Evolutionary conservation across 1,140 invertebrate genomes (phyloP), one percentile per base, ranked within the genome.

Genomic region (Bilobella aurantiaca): DNA sequence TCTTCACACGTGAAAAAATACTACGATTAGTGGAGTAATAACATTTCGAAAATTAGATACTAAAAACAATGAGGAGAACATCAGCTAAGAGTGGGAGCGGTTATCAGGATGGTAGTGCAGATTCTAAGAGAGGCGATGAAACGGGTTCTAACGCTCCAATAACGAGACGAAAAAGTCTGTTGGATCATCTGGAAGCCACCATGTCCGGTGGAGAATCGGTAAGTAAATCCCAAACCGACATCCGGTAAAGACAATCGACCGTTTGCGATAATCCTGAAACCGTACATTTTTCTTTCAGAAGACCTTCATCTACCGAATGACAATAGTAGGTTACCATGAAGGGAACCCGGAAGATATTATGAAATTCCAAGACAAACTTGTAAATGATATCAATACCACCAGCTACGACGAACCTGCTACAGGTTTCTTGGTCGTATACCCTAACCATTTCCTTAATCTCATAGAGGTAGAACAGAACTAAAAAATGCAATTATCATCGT

Each of bases 391-490:
- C 56, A 72, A 72, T 37, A 12, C 46, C 14, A 14, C 2, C 5
- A 60, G 58, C 23, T 64, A 67, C 56, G 63, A 63, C 37, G 70
- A 72, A 53, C 29, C 32, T n/a, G 31, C 47, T 1, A 66, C 64
- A 3, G 70, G 70, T 16, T 63, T 67, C 5, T 53, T 72, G 16
- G 25, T 67, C 21, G 28, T 63, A 23, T 72, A 72, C 25, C 67
- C 65, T 14, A 60, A 66, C 25, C 63, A 69, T 53, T 72, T 67
- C 42, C 59, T 69, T 23, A 65, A 72, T 56, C 46, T 72, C 46
- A 2, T 72, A 14, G 70, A 72, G 64, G 70, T 72, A 28, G n/a
- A n/a, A n/a, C n/a, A n/a, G n/a, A n/a, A n/a, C n/a, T n/a, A n/a
- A n/a, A n/a, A n/a, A n/a, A n/a, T n/a, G n/a, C n/a, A 42, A 28